Percentiles rank a stretch among this genome's conserved stretches.
These are phyloP conservation scores for Zootermopsis nevadensis DNA, from an alignment of 2,888 invertebrate species.

Conservation along the genomic window DNA sequence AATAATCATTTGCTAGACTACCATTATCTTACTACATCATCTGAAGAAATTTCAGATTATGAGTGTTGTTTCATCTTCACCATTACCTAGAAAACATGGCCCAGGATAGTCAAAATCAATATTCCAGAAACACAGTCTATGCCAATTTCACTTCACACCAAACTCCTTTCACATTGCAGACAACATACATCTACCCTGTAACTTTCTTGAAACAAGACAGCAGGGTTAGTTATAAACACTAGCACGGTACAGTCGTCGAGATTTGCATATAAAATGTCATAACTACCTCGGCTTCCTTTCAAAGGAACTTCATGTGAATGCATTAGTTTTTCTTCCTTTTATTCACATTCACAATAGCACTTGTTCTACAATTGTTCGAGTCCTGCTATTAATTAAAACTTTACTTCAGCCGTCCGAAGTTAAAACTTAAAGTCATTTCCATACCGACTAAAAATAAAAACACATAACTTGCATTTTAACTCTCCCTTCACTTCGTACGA, in stretches of 20 bases:
- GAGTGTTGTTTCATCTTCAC: no score
- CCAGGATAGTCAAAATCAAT: no score
- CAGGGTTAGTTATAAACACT: no score
- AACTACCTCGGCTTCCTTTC: constrained; percentile 31
- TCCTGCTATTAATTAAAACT: constrained; percentile 39
- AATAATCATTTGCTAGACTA: no score
- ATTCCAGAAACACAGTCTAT: no score
- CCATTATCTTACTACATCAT: no score
- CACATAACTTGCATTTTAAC: not conserved
- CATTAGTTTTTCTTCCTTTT: constrained; percentile 30
- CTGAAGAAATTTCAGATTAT: no score
- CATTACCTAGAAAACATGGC: no score
- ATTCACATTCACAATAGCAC: constrained; percentile 27
- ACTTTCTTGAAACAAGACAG: no score
- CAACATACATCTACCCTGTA: no score
- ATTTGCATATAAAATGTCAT: constrained; percentile 15
- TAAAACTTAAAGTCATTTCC: constrained; percentile 23
- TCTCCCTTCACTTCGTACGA: not conserved
- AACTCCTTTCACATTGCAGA: no score
- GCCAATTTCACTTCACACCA: no score
- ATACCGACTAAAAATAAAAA: not conserved
- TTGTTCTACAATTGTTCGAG: constrained; percentile 25
- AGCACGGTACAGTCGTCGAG: not conserved
- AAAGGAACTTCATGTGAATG: constrained; percentile 21
- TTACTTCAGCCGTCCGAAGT: constrained; percentile 27